Evolutionary conservation across 2,888 invertebrate genomes (phyloP).

Genomic region (Andricus curvator): DNA sequence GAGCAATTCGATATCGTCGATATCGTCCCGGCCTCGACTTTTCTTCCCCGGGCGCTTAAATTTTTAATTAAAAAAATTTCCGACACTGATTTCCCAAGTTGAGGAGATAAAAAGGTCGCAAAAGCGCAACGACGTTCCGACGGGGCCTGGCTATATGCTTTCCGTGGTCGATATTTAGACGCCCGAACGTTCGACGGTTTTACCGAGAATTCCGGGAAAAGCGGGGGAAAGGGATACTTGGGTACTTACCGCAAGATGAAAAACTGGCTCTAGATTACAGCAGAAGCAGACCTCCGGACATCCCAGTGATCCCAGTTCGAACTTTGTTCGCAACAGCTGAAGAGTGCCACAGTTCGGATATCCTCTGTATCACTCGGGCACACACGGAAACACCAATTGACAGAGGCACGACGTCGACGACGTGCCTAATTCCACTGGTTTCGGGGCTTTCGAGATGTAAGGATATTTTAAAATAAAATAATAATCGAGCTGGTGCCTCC

Average conservation of each 20-base stretch:
- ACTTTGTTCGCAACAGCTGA: conserved; percentile 22
- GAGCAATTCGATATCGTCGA: background rate
- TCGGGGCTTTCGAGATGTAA: background rate
- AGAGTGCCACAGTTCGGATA: conserved; percentile 9
- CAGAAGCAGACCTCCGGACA: background rate
- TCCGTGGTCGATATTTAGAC: background rate
- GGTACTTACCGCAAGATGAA: conserved; percentile 21
- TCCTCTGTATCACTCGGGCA: conserved; percentile 19
- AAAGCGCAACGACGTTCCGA: conserved; percentile 49
- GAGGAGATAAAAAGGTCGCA: conserved; percentile 60
- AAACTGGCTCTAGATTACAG: background rate
- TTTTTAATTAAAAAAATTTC: conserved; percentile 23
- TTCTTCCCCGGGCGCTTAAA: background rate
- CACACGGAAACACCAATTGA: conserved; percentile 37
- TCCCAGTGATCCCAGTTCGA: conserved; percentile 7
- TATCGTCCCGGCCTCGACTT: background rate
- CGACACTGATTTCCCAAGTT: conserved; percentile 62
- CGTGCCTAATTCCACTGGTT: background rate
- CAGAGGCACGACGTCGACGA: conserved; percentile 20
- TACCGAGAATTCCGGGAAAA: background rate
- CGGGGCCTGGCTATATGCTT: conserved; percentile 22
- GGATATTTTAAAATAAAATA: background rate
- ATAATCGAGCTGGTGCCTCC: background rate
- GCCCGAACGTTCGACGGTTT: no score
- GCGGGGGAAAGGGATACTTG: background rate